These are phyloP conservation scores for Echinops telfairi DNA, from an alignment of 2,113 vertebrate genomes.

Conservation along the genomic window DNA sequence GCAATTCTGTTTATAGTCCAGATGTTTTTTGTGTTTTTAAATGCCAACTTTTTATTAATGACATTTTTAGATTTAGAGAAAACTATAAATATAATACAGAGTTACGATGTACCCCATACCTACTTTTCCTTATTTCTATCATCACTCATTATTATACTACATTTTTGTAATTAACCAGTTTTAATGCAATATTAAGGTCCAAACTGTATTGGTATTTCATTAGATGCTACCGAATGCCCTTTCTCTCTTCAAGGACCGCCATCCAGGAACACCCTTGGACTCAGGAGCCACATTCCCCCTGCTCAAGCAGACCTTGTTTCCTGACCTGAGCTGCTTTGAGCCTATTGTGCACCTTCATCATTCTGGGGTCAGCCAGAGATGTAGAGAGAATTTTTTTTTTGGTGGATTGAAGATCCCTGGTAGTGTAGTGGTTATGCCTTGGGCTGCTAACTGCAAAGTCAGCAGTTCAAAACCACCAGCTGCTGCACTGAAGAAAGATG, in stretches of 20 bases:
- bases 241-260: neutral
- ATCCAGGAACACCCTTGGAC: no score
- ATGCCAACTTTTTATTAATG: neutral
- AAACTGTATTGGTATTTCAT: neutral
- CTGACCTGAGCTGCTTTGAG: no score
- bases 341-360: neutral
- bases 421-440: no score
- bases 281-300: no score
- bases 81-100: neutral
- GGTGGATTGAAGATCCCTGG: no score
- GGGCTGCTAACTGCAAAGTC: no score
- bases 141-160: neutral
- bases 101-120: neutral
- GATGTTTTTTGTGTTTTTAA: neutral
- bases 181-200: neutral
- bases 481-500: no score
- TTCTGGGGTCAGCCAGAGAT: no score
- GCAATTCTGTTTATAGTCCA: neutral
- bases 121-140: neutral
- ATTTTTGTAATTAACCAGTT: neutral
- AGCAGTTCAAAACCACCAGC: no score
- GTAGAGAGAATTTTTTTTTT: neutral
- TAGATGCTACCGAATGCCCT: neutral
- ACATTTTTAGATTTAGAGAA: neutral
- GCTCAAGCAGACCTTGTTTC: neutral